phyloP scores from a whole-genome alignment of 2,113 vertebrate genomes.

The Boleophthalmus pectinirostris region DNA sequence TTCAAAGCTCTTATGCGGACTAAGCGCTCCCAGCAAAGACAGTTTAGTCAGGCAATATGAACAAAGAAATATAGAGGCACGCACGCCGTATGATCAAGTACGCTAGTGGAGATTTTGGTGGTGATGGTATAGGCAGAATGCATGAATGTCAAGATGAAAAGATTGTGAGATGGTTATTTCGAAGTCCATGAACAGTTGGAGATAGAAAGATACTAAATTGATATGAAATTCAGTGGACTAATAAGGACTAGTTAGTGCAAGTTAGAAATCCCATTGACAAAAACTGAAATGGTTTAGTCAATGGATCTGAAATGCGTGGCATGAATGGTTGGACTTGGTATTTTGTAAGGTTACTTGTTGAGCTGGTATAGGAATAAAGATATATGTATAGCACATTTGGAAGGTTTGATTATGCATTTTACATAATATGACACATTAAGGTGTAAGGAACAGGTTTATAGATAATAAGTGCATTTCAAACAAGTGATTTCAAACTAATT shows the following conservation, averaged over 20 bases:
- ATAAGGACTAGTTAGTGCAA: background rate
- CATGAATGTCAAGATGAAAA: background rate
- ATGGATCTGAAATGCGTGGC: background rate
- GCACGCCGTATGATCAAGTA: background rate
- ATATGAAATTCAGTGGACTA: too few relatives aligned
- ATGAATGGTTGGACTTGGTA: too few relatives aligned
- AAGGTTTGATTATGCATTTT: background rate
- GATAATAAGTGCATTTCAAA: background rate
- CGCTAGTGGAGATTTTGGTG: background rate
- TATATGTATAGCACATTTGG: background rate
- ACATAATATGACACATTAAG: background rate
- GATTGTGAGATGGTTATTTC: background rate
- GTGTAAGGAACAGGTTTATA: too few relatives aligned
- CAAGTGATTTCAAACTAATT: background rate
- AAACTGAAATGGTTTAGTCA: background rate
- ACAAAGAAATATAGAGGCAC: background rate
- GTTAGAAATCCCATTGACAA: conserved; percentile 13
- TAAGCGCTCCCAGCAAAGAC: conserved; percentile 39
- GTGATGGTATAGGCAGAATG: background rate
- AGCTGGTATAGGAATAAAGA: background rate
- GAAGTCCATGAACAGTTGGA: background rate
- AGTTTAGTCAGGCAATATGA: conserved; percentile 11
- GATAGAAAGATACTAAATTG: too few relatives aligned
- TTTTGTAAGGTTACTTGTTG: background rate
- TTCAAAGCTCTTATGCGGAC: conserved; percentile 37